phyloP scores from a whole-genome alignment of 2,113 vertebrate species.

The Apteryx owenii region DNA sequence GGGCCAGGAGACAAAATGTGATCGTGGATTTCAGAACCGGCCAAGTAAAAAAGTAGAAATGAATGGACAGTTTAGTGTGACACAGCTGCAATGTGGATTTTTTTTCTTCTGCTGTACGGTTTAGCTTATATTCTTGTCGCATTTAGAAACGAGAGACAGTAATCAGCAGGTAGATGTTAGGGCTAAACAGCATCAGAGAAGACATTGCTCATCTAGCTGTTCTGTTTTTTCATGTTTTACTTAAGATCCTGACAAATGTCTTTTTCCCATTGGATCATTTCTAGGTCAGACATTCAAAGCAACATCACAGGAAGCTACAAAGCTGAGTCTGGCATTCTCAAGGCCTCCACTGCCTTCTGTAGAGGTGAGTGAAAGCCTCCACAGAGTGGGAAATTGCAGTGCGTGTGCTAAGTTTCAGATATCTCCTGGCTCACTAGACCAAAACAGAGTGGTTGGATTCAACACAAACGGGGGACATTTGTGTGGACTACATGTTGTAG shows the following conservation, averaged over 20 bases:
- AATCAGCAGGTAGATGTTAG: neutral
- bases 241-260: neutral
- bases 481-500: neutral
- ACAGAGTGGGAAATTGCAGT: neutral
- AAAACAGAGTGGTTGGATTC: neutral
- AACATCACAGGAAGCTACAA: conserved; percentile 87
- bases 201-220: neutral
- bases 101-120: neutral
- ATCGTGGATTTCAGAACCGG: accelerated
- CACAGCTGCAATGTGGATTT: accelerated
- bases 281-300: conserved; percentile 84
- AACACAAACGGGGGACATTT: accelerated
- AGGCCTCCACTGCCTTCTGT: conserved; percentile 79
- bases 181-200: neutral
- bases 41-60: neutral
- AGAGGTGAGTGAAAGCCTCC: conserved; percentile 75
- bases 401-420: neutral
- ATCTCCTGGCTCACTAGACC: neutral
- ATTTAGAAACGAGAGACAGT: neutral
- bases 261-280: neutral
- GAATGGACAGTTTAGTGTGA: neutral
- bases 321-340: conserved; percentile 87
- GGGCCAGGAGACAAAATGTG: neutral
- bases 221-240: neutral
- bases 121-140: neutral